Evolutionary conservation across 1,140 invertebrate species (phyloP).

Genomic region (Drosophila elegans): DNA sequence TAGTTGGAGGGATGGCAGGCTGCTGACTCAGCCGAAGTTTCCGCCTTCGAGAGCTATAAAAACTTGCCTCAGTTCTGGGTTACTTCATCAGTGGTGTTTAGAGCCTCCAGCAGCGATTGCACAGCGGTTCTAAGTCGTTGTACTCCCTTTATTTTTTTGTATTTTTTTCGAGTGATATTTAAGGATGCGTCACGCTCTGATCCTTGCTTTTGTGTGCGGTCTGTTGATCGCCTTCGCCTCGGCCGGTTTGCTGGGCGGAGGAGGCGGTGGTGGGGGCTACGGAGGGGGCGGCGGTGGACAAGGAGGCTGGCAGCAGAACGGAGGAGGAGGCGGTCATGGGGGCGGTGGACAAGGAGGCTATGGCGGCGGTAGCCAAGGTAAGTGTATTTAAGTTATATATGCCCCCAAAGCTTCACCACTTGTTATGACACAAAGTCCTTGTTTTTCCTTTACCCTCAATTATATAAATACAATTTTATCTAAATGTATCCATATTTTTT

Average conservation of each 20-base stretch:
- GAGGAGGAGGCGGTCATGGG: conserved; percentile 3
- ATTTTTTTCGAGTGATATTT: conserved; percentile 17
- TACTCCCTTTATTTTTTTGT: background rate
- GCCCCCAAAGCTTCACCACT: too few species aligned
- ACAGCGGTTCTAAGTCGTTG: conserved; percentile 19
- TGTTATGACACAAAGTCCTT: too few species aligned
- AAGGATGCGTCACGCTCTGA: conserved; percentile 60
- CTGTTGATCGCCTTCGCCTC: conserved; percentile 59
- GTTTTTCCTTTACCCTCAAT: too few species aligned
- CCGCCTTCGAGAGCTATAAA: conserved; percentile 53
- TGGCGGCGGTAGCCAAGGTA: conserved; percentile 22
- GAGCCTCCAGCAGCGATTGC: conserved; percentile 54
- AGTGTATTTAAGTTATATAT: background rate
- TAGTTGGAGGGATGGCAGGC: conserved; percentile 34
- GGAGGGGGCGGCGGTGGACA: conserved; percentile 33
- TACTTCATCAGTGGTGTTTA: conserved; percentile 61
- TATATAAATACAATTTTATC: too few species aligned
- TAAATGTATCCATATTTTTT: too few species aligned
- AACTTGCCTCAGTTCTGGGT: conserved; percentile 36
- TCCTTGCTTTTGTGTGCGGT: conserved; percentile 60
- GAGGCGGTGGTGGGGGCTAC: conserved; percentile 28
- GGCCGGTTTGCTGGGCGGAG: conserved; percentile 53
- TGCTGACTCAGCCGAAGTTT: conserved; percentile 59
- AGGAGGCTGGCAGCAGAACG: conserved; percentile 15
- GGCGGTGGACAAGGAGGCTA: conserved; percentile 20